Conservation (phyloP, 2,797 vertebrate genomes). For the Margarornis squamiger region DNA sequence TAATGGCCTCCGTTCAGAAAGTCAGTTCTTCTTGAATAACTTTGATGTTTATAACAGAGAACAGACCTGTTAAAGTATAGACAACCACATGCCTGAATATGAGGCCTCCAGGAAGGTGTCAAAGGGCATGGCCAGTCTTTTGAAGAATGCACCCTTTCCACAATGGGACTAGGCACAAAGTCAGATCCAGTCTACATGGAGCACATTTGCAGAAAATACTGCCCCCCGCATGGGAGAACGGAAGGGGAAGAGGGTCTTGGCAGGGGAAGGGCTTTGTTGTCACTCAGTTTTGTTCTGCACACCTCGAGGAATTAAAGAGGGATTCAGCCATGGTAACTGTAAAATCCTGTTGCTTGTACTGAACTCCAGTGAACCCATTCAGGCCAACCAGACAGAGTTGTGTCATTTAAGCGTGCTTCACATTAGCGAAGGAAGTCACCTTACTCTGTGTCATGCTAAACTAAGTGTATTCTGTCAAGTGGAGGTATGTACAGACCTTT, state of each 20-base stretch:
- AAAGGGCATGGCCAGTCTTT: constrained; percentile 75
- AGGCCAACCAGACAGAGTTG: constrained; percentile 68
- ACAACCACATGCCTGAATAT: constrained; percentile 79
- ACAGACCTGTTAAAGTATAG: constrained; percentile 79
- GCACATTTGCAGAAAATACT: constrained; percentile 76
- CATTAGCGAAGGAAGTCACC: constrained; percentile 70
- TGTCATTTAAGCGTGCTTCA: constrained; percentile 71
- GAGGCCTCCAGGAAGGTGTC: constrained; percentile 78
- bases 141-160: constrained; percentile 80
- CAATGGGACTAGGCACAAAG: constrained; percentile 81
- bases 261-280: constrained; percentile 76
- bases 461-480: constrained; percentile 74
- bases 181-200: constrained; percentile 79
- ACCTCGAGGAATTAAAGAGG: constrained; percentile 74
- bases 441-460: constrained; percentile 75
- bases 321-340: constrained; percentile 70
- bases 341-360: constrained; percentile 69
- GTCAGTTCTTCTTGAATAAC: constrained; percentile 74
- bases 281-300: constrained; percentile 74
- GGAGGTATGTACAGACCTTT: constrained; percentile 70
- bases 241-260: constrained; percentile 74
- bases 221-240: constrained; percentile 64
- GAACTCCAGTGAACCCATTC: constrained; percentile 68
- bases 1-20: constrained; percentile 79
- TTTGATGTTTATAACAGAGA: constrained; percentile 79